Conservation (phyloP, 2,888 invertebrate species). For the Kryphioiulus occultus region DNA sequence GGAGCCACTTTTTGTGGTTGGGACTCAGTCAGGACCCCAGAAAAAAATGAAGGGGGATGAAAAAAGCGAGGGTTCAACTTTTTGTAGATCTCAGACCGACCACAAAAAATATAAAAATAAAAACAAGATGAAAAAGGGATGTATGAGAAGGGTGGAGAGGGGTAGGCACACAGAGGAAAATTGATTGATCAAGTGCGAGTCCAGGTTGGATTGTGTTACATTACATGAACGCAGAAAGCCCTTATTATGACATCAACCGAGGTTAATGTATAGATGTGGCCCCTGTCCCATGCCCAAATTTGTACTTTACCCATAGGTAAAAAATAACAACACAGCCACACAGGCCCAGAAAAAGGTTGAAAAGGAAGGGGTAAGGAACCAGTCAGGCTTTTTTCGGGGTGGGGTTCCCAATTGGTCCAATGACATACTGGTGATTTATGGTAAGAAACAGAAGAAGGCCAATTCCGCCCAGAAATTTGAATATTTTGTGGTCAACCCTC, state of each 20-base stretch:
- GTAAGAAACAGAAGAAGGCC: slow-evolving; percentile 15
- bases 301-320: neutral
- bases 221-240: slow-evolving; percentile 29
- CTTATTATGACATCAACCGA: slow-evolving; percentile 46
- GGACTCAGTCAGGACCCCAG: neutral
- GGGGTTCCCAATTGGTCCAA: slow-evolving; percentile 28
- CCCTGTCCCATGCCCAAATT: slow-evolving; percentile 37
- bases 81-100: slow-evolving; percentile 39
- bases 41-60: neutral
- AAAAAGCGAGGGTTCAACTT: neutral
- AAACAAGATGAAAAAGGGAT: slow-evolving; percentile 43
- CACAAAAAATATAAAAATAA: slow-evolving; percentile 33
- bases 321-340: neutral
- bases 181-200: slow-evolving; percentile 45
- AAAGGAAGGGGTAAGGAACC: slow-evolving; percentile 38
- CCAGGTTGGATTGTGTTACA: slow-evolving; percentile 41
- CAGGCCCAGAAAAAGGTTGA: neutral
- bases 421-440: slow-evolving; percentile 21
- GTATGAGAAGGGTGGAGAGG: slow-evolving; percentile 42
- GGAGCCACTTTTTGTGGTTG: slow-evolving; percentile 35
- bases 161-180: slow-evolving; percentile 24
- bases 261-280: slow-evolving; percentile 40
- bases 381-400: neutral
- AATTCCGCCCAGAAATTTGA: slow-evolving; percentile 43
- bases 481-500: slow-evolving; percentile 44